Conservation (phyloP, 1,140 invertebrate genomes). For the Drosophila ercepeae region DNA sequence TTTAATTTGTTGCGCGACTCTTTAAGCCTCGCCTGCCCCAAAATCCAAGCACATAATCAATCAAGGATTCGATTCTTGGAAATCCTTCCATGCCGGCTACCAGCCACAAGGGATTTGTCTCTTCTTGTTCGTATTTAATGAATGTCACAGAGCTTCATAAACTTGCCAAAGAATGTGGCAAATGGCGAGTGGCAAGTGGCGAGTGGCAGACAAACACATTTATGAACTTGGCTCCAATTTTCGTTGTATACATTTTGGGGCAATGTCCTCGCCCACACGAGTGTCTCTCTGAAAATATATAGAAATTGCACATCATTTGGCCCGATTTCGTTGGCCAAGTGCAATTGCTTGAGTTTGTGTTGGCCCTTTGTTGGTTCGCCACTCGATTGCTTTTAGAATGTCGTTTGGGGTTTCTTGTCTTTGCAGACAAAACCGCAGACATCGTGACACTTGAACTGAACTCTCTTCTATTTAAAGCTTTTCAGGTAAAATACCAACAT, state of each 20-base stretch:
- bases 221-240: constrained; percentile 65
- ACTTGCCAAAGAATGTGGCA: constrained; percentile 19
- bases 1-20: constrained; percentile 50
- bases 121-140: constrained; percentile 51
- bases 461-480: constrained; percentile 38
- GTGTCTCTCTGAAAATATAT: not conserved
- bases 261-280: constrained; percentile 64
- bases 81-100: constrained; percentile 4
- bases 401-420: constrained; percentile 15
- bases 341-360: constrained; percentile 56
- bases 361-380: constrained; percentile 32
- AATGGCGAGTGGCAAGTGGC: not conserved
- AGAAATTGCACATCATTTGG: constrained; percentile 77
- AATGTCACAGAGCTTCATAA: constrained; percentile 59
- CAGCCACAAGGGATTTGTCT: constrained; percentile 31
- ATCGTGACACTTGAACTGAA: constrained; percentile 8
- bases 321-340: constrained; percentile 59
- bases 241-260: constrained; percentile 77
- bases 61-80: constrained; percentile 33
- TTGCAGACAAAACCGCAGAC: constrained; percentile 49
- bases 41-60: constrained; percentile 62
- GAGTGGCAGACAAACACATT: constrained; percentile 43
- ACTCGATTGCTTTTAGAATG: not conserved
- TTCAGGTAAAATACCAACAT: constrained; percentile 35
- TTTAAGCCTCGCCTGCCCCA: constrained; percentile 65